phyloP scores from a whole-genome alignment of 1,140 invertebrate species.

The Cydia fagiglandana region DNA sequence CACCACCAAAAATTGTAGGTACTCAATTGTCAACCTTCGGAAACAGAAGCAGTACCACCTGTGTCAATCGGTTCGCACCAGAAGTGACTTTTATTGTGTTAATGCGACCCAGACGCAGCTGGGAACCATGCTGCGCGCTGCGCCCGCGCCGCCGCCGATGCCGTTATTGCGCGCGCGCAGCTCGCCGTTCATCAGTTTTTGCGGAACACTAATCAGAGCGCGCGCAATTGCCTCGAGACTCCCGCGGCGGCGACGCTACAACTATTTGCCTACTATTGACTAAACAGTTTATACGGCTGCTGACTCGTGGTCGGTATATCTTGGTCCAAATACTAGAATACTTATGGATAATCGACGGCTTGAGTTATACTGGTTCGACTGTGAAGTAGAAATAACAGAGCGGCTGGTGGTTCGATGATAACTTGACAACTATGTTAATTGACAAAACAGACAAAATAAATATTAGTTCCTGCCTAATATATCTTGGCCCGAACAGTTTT shows the following conservation, averaged over 20 bases:
- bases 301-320: too few relatives aligned
- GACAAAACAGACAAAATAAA: too few relatives aligned
- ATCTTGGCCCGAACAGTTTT: too few relatives aligned
- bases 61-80: background rate
- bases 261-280: background rate
- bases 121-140: slow-evolving; percentile 16
- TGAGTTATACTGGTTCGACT: too few relatives aligned
- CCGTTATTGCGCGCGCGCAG: slow-evolving; percentile 23
- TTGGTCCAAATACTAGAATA: too few relatives aligned
- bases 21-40: too few relatives aligned
- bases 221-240: slow-evolving; percentile 15
- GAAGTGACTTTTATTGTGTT: background rate
- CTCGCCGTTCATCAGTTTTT: slow-evolving; percentile 15
- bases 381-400: too few relatives aligned
- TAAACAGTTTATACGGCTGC: background rate
- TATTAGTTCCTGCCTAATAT: too few relatives aligned
- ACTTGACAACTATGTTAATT: too few relatives aligned
- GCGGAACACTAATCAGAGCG: slow-evolving; percentile 10
- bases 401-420: too few relatives aligned
- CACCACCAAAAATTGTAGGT: too few relatives aligned
- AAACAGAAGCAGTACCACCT: background rate
- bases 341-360: too few relatives aligned
- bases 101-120: background rate
- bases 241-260: background rate
- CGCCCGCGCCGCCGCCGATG: background rate